Evolutionary conservation across 2,113 vertebrate species (phyloP).

Genomic region (Cettia cetti): DNA sequence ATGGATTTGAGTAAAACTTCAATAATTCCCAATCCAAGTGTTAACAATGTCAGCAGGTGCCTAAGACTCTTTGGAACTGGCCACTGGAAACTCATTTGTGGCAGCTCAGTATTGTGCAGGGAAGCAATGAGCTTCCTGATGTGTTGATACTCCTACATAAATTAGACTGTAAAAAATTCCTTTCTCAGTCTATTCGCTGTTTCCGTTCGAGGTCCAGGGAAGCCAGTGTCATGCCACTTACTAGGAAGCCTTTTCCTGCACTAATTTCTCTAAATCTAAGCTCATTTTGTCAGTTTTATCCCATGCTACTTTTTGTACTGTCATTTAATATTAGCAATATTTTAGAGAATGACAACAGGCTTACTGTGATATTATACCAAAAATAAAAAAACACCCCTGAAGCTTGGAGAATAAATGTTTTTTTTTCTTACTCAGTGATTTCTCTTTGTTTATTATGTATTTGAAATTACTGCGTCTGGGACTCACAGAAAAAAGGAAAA

Average conservation of each 20-base stretch:
- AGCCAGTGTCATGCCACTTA: not conserved
- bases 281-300: not conserved
- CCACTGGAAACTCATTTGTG: not conserved
- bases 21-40: not conserved
- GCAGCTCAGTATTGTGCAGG: not conserved
- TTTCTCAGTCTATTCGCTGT: not conserved
- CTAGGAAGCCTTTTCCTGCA: not conserved
- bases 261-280: not conserved
- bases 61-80: not conserved
- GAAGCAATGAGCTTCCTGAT: not conserved
- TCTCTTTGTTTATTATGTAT: not conserved
- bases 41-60: not conserved
- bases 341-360: not conserved
- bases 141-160: not conserved
- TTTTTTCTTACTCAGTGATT: not conserved
- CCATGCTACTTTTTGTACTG: not conserved
- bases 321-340: not conserved
- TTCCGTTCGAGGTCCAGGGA: not conserved
- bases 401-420: not conserved
- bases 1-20: not conserved
- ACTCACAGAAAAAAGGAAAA: not conserved
- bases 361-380: not conserved
- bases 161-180: not conserved
- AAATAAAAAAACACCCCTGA: not conserved
- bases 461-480: not conserved